These are phyloP conservation scores for Tympanuchus pallidicinctus DNA, from an alignment of 2,113 vertebrate species.

Conservation along the genomic window DNA sequence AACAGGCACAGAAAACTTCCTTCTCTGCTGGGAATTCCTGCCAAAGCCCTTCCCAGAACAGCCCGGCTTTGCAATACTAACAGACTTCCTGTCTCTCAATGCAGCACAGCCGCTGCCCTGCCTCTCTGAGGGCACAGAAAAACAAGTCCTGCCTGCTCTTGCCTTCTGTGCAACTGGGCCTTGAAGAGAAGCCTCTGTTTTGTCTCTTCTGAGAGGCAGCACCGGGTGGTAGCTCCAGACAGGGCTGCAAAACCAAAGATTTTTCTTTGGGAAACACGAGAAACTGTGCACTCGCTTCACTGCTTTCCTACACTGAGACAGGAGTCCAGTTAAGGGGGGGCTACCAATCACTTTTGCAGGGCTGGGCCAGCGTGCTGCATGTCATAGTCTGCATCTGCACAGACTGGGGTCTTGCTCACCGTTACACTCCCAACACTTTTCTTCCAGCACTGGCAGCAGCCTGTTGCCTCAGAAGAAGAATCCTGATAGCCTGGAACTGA, in stretches of 20 bases:
- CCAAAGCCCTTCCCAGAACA: background rate
- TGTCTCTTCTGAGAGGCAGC: too few species aligned
- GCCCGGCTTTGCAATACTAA: background rate
- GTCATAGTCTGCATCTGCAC: too few species aligned
- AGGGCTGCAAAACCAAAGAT: background rate
- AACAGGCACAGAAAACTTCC: background rate
- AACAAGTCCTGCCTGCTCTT: background rate
- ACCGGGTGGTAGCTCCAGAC: background rate
- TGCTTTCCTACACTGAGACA: background rate
- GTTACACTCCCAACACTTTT: constrained; percentile 49
- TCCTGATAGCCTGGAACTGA: constrained; percentile 94
- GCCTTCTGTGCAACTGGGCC: fast-evolving
- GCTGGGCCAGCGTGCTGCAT: fast-evolving
- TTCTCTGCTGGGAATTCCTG: background rate
- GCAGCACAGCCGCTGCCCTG: background rate
- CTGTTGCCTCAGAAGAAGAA: constrained; percentile 99
- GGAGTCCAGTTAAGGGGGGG: background rate
- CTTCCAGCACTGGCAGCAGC: constrained; percentile 89
- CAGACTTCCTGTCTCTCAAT: background rate
- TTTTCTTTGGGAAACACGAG: background rate
- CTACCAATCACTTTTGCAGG: fast-evolving
- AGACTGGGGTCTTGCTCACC: background rate
- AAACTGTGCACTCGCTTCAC: background rate
- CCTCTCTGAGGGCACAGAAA: background rate
- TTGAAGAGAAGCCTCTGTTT: background rate